A percentile compares a stretch with the other conserved stretches of the same genome.
Conservation (phyloP, 2,888 invertebrate species). For the Drosophila mettleri region DNA sequence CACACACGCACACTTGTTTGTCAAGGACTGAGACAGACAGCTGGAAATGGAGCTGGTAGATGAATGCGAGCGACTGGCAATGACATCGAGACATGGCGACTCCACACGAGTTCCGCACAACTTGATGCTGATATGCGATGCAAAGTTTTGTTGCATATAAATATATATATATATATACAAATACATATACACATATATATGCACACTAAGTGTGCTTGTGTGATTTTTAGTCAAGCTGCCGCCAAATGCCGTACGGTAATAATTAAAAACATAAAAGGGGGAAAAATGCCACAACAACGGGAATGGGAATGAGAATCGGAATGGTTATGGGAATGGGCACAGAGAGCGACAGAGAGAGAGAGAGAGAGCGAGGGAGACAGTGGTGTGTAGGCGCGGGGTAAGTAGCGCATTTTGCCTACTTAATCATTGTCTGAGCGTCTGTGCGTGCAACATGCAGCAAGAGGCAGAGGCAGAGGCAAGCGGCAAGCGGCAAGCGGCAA, state of each 20-base stretch:
- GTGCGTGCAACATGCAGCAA: constrained; percentile 76
- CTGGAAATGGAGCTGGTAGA: constrained; percentile 30
- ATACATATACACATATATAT: not conserved
- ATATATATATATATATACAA: constrained; percentile 1
- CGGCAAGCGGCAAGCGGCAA: constrained; percentile 39
- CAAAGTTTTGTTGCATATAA: constrained; percentile 22
- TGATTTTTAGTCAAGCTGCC: constrained; percentile 58
- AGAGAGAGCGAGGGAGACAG: constrained; percentile 3
- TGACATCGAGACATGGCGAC: constrained; percentile 42
- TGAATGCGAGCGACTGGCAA: constrained; percentile 15
- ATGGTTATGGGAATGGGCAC: constrained; percentile 46
- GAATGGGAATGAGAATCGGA: constrained; percentile 46
- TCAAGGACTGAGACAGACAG: constrained; percentile 41
- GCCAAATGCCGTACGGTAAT: constrained; percentile 73
- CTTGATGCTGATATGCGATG: constrained; percentile 46
- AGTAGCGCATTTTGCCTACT: constrained; percentile 74
- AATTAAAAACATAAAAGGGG: constrained; percentile 76
- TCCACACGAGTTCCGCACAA: constrained; percentile 47
- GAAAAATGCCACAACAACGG: constrained; percentile 62
- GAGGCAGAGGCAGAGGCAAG: constrained; percentile 48
- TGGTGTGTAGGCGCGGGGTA: constrained; percentile 33
- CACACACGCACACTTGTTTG: constrained; percentile 2
- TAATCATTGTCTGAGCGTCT: constrained; percentile 76
- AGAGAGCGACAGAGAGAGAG: constrained; percentile 1
- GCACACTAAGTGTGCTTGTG: constrained; percentile 17